phyloP scores from a whole-genome alignment of 1,140 invertebrate genomes.

The Polypedilum vanderplanki region DNA sequence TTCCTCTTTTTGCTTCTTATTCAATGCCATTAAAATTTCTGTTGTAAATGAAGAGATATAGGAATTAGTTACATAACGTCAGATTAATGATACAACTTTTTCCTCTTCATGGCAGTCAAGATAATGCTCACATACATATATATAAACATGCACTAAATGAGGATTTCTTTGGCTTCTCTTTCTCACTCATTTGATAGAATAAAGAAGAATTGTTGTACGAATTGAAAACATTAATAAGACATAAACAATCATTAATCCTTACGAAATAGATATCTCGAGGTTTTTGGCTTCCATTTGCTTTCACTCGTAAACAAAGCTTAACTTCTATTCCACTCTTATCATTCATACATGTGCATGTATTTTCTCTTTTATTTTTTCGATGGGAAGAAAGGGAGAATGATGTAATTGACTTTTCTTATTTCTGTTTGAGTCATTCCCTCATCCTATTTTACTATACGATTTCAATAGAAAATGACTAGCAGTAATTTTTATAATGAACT shows the following conservation, averaged over 20 bases:
- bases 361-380: neutral
- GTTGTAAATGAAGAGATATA: slow-evolving; percentile 28
- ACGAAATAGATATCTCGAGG: slow-evolving; percentile 23
- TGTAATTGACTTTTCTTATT: slow-evolving; percentile 4
- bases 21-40: slow-evolving; percentile 14
- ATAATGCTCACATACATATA: neutral
- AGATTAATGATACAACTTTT: slow-evolving; percentile 26
- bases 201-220: neutral
- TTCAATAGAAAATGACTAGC: too few relatives aligned
- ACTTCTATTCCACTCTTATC: neutral
- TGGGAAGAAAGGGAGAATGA: neutral
- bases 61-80: slow-evolving; percentile 28
- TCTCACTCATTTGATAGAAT: neutral
- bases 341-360: neutral
- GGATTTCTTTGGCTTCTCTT: neutral
- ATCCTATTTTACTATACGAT: too few relatives aligned
- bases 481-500: slow-evolving; percentile 10
- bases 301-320: slow-evolving; percentile 27
- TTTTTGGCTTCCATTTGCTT: slow-evolving; percentile 20
- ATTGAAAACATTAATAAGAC: slow-evolving; percentile 29
- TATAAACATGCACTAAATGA: slow-evolving; percentile 22
- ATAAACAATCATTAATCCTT: slow-evolving; percentile 28
- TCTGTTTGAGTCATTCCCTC: neutral
- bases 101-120: neutral
- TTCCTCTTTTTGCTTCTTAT: neutral